Base-by-base conservation (phyloP, 37 sponge, comb jelly and placozoan genomes). In the Ephydatia muelleri region DNA sequence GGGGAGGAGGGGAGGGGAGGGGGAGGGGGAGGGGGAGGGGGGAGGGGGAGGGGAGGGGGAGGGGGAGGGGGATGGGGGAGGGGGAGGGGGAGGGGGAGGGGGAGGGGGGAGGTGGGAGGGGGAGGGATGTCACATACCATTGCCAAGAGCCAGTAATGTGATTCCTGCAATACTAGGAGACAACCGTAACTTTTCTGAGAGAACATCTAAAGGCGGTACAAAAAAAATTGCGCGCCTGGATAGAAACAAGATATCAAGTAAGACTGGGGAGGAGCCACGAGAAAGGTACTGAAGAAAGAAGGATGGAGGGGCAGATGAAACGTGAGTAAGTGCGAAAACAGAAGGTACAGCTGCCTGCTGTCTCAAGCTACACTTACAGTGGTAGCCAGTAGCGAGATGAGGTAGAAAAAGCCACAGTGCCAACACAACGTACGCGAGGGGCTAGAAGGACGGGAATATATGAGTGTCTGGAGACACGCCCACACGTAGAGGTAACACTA, bases 331-430 rank as follows among this genome's bases (percentile, higher is more conserved):
- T 43, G 6, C 43, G 43, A 6, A 21, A 57, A 57, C n/a, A 57
- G 57, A 57, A 11, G 19, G 19, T 11, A 57, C 65, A 13, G 0
- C 31, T 5, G 32, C 23, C 30, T 31, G 5, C 21, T 3, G 21
- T 70, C 2, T 2, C 9, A 21, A 34, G 9, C 35, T 11, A 27
- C 0, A 68, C 95, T 87, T 74, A 95, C 95, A 16, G 95, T 95
- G 26, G 95, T 95, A 29, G 95, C 95, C 49, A 95, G 82, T 1
- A 95, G 84, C 19, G 95, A 95, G 49, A 95, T 92, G 68, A 95
- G 95, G 34, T 87, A 81, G 70, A 95, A 36, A n/a, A 2, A 95
- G 73, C 95, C 95, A 95, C 12, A 95, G 68, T 0, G 70, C 88
- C 81, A 95, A n/a, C 3, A 95, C 26, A 11, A 91, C 35, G 71